These are phyloP conservation scores for Bruchidius siliquastri DNA, from an alignment of 2,888 invertebrate genomes.

Conservation along the genomic window DNA sequence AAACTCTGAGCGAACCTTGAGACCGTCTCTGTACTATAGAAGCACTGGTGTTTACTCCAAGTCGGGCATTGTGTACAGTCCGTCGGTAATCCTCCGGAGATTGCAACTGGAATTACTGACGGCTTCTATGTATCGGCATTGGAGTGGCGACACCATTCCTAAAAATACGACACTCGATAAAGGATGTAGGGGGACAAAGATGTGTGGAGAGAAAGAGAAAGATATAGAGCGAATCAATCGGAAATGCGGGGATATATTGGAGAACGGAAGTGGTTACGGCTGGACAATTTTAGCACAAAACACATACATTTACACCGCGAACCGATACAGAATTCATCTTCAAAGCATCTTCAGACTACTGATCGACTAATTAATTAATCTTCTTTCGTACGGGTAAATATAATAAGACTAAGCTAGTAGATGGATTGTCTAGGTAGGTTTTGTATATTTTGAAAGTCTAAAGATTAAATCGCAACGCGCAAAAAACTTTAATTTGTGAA, in stretches of 20 bases:
- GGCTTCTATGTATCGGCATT: neutral
- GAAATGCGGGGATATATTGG: neutral
- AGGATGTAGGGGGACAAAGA: neutral
- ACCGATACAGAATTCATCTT: no score
- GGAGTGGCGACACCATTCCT: neutral
- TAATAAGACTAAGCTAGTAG: no score
- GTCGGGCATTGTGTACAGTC: neutral
- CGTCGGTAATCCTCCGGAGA: neutral
- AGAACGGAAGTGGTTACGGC: neutral
- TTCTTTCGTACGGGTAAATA: no score
- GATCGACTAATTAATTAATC: no score
- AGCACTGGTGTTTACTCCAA: neutral
- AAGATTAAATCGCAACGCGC: no score
- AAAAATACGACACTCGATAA: neutral
- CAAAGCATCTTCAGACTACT: no score
- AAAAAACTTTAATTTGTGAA: no score
- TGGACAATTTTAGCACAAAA: neutral
- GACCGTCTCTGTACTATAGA: neutral
- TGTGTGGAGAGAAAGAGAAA: neutral
- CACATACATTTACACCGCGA: neutral
- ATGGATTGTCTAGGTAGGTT: no score
- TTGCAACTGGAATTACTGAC: neutral
- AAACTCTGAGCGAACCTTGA: no score
- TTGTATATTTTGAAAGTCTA: no score
- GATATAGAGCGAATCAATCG: neutral